Percentiles rank a stretch among this genome's conserved stretches.
Conservation (phyloP, 2,888 invertebrate species). For the Chloromyia formosa region DNA sequence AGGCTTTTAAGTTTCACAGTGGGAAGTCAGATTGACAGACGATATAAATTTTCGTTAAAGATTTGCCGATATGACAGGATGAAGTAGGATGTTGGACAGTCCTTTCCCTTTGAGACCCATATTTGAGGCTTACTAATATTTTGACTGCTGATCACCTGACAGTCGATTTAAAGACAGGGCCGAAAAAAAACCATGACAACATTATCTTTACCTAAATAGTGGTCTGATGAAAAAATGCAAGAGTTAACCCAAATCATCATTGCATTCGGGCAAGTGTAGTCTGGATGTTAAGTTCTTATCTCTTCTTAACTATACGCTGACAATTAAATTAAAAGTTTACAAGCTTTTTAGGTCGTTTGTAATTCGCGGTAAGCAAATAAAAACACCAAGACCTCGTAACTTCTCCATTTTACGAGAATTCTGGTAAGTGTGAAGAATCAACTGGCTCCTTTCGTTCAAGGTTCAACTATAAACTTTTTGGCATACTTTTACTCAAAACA, state of each 20-base stretch:
- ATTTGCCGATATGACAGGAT: not conserved
- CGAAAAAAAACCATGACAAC: too few species aligned
- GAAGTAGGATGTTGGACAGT: too few species aligned
- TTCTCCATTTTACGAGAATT: conserved; percentile 24
- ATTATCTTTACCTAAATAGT: too few species aligned
- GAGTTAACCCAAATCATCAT: too few species aligned
- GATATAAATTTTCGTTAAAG: conserved; percentile 12
- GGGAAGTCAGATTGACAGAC: not conserved
- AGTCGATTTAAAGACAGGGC: too few species aligned
- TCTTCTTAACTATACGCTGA: too few species aligned
- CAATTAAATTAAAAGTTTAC: conserved; percentile 27
- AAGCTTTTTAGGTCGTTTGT: conserved; percentile 18
- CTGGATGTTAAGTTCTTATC: too few species aligned
- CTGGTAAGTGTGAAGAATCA: conserved; percentile 5
- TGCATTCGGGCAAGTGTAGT: too few species aligned
- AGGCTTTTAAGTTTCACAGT: conserved; percentile 6
- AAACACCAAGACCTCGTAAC: conserved; percentile 15
- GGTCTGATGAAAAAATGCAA: too few species aligned
- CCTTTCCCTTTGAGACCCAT: too few species aligned
- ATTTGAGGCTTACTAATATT: too few species aligned
- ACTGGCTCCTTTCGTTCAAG: not conserved
- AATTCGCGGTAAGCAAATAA: not conserved
- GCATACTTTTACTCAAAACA: not conserved
- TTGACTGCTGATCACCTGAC: too few species aligned
- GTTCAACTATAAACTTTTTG: not conserved